Conservation (phyloP, 2,113 vertebrate species). For the Anhinga anhinga region DNA sequence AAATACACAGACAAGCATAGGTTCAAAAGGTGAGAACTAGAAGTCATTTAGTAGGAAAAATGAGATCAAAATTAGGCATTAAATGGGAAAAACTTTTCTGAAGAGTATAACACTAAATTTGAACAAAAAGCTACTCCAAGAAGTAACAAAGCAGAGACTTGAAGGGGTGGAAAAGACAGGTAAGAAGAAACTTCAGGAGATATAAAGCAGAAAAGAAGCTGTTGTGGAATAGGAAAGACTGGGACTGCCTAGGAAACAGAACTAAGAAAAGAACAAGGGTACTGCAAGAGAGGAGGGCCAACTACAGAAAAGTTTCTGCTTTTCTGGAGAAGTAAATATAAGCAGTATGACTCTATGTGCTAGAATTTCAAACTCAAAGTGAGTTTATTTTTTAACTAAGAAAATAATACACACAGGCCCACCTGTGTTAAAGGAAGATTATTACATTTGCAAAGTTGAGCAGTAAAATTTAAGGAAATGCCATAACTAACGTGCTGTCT, state of each 20-base stretch:
- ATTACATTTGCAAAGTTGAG: not conserved
- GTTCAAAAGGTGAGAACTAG: not conserved
- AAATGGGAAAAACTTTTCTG: not conserved
- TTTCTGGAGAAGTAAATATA: not conserved
- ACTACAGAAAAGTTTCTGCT: not conserved
- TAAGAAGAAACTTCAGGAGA: not conserved
- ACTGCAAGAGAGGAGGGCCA: not conserved
- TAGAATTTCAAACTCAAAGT: not conserved
- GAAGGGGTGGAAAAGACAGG: rapidly evolving
- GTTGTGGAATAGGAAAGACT: not conserved
- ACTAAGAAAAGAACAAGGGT: not conserved
- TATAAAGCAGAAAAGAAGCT: not conserved
- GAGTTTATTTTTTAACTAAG: not conserved
- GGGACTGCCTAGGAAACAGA: not conserved
- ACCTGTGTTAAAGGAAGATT: not conserved
- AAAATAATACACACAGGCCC: not conserved
- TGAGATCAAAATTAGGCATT: not conserved
- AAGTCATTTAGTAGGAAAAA: not conserved
- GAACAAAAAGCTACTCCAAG: not conserved
- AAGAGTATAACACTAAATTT: not conserved
- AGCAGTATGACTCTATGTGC: not conserved
- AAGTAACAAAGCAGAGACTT: not conserved
- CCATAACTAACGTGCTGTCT: not conserved
- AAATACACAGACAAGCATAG: not conserved
- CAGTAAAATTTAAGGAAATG: not conserved